Evolutionary conservation across 2,888 invertebrate species (phyloP), one percentile per base, ranked within the genome.

Genomic region (Hartigia nigra): DNA sequence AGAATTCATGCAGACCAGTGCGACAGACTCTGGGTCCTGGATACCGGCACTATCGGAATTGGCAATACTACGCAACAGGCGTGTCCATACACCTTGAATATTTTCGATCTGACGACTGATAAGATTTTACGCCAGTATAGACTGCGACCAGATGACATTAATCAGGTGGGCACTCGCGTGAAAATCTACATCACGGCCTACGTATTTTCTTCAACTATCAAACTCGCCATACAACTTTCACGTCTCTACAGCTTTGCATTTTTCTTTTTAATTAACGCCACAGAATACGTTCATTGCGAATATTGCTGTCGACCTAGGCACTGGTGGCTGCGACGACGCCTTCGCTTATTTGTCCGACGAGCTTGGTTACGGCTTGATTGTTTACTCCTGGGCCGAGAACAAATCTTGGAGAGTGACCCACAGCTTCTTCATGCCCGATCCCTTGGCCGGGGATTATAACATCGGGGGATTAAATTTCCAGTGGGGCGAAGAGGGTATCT

Each of bases 301-400:
- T 88, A 96, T 96, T 79, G 96, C 95, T n/a, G 94, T 97, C 3
- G 97, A 97, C 87, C 93, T 96, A 83, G 96, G 96, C 39, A 93
- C 93, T 85, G 88, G 88, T 74, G 93, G 92, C 74, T 97, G 96
- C 87, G 95, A 96, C 4, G 96, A 96, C 87, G 94, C 95, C 0
- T 96, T 93, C 88, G 96, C 96, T 0, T 97, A 97, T 90, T 94
- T 96, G 92, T 95, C 96, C 0, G 97, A 97, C 88, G 97, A 97
- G 89, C 92, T 97, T 34, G 96, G 96, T 76, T 97, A 96, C 86
- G 97, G 97, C 1, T 92, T 97, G 34, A 95, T 97, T 78, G 94
- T 95, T 1, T 97, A 97, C 90, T 96, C 96, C 0, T 96, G 95
- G 94, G 93, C 94, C 87, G 93, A 94, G 82, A 95, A 97, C 88